Evolutionary conservation across 2,888 invertebrate genomes (phyloP), one percentile per base, ranked within the genome.

Genomic region (Apotomis turbidana): DNA sequence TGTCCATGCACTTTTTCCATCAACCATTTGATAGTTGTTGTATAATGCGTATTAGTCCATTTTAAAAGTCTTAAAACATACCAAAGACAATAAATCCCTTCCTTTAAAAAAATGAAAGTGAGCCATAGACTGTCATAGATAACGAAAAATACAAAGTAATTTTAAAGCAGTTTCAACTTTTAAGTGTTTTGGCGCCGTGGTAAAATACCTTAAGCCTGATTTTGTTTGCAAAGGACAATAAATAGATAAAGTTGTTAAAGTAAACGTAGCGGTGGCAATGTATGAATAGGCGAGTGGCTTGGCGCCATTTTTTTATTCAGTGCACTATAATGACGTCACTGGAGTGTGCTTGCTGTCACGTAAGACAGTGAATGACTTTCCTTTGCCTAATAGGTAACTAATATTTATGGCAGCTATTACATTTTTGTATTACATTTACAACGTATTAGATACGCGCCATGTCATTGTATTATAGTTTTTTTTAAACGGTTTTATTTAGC

Each of bases 21-120:
- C 57, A n/a, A 10, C 59, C 4, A 59, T 62, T 74, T 75, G 69
- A 75, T 69, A 74, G 75, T 71, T 68, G 68, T 72, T 70, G 64
- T n/a, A 63, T 66, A 27, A 27, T 27, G 27, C 27, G 52, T 54
- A 63, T 46, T 52, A 52, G 54, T 13, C 38, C 27, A 51, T 64
- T 60, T 41, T 51, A 62, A 61, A 73, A 57, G 27, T 3, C 49
- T 55, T 55, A 51, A 58, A 70, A 64, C 46, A 52, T 8, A 61
- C 60, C 54, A 66, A 63, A 69, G n/a, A 63, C 59, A 51, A 70
- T 62, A 67, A 74, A 74, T 58, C 57, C 41, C 55, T 57, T 38
- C 59, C 12, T 61, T 73, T 70, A 52, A 58, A 54, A 27, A 68
- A 72, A 58, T 58, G 68, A 68, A 72, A 68, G 62, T 68, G 63